phyloP scores from a whole-genome alignment of 1,140 invertebrate genomes.

The Campoletis sonorensis region DNA sequence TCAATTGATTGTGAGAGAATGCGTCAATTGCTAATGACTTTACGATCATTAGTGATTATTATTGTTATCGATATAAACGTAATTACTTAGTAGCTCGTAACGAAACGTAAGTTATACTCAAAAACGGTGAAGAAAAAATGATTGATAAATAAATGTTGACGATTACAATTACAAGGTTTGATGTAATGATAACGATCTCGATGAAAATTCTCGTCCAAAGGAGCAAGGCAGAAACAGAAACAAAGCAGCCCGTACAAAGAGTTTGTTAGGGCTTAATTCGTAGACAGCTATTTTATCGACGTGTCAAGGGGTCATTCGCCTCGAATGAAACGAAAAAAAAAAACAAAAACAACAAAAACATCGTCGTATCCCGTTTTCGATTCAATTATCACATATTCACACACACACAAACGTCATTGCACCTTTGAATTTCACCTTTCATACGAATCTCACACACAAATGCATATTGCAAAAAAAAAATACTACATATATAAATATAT shows the following conservation, averaged over 20 bases:
- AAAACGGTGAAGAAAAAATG: not conserved
- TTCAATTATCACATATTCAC: constrained; percentile 33
- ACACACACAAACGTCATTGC: not conserved
- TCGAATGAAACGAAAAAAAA: not conserved
- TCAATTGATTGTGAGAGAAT: not conserved
- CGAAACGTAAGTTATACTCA: constrained; percentile 8
- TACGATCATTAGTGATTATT: constrained; percentile 13
- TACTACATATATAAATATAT: too few species aligned
- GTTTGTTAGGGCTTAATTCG: not conserved
- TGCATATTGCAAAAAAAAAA: not conserved
- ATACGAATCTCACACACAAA: not conserved
- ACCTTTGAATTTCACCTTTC: not conserved
- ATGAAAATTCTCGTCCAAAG: not conserved
- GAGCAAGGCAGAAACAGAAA: not conserved
- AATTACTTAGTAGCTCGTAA: constrained; percentile 6
- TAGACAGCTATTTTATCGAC: constrained; percentile 25
- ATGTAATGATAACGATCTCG: not conserved
- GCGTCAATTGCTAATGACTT: not conserved
- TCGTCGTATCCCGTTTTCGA: constrained; percentile 20
- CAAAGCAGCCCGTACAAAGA: not conserved
- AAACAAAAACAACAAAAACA: too few species aligned
- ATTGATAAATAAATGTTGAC: not conserved
- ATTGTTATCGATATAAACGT: constrained; percentile 24
- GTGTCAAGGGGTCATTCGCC: not conserved
- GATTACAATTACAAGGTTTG: not conserved